phyloP scores from a whole-genome alignment of 2,888 invertebrate genomes.

The Stictocephala bisonia region DNA sequence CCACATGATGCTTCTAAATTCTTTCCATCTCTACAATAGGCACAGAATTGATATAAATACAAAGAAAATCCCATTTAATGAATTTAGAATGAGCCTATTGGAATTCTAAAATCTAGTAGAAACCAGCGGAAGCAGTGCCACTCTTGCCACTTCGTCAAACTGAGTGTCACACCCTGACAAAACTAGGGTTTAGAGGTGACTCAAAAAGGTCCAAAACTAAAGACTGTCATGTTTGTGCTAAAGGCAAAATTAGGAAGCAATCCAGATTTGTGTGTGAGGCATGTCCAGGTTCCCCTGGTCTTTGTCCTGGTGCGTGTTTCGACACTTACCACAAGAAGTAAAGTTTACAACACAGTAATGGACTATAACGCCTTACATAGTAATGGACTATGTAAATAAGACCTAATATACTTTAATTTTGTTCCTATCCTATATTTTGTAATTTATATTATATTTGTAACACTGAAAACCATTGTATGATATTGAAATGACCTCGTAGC shows the following conservation, averaged over 20 bases:
- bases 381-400: too few species aligned
- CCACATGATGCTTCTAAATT: constrained; percentile 14
- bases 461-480: too few species aligned
- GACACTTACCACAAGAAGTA: too few species aligned
- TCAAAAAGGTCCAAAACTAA: not conserved
- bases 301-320: constrained; percentile 1
- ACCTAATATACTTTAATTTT: too few species aligned
- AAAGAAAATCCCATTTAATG: constrained; percentile 5
- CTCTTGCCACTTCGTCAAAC: constrained; percentile 1
- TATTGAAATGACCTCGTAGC: too few species aligned
- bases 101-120: constrained; percentile 10
- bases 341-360: too few species aligned
- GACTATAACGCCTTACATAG: too few species aligned
- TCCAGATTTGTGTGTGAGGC: constrained; percentile 13
- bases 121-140: constrained; percentile 5
- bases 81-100: constrained; percentile 24
- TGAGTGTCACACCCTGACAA: not conserved
- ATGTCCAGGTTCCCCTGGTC: not conserved
- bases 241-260: not conserved
- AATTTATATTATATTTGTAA: too few species aligned
- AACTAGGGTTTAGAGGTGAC: not conserved
- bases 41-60: constrained; percentile 21
- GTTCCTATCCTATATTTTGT: too few species aligned
- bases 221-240: not conserved
- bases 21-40: not conserved